Base-by-base conservation (phyloP, 2,888 invertebrate genomes). In the Julus scanicus region DNA sequence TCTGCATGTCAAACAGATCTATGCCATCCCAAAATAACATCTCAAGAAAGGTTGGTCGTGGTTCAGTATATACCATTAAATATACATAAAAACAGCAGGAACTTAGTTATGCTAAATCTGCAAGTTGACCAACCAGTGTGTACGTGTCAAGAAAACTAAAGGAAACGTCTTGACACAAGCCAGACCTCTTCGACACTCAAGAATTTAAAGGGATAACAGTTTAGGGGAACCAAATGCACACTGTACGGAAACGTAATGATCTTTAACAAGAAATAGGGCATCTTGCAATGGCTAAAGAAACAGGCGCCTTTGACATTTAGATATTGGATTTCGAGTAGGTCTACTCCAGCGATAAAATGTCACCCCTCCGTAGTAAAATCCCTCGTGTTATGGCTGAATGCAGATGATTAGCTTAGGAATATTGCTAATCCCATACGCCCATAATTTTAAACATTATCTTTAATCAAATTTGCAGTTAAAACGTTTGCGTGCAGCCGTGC, bases 21-120 rank as follows among this genome's bases (percentile, higher is more conserved):
- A 49, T 48, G 48, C 48, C 13, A 48, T 48, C 48, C 48, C 1
- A 48, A n/a, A 57, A n/a, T 4, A n/a, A n/a, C 17, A n/a, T n/a
- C 3, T 57, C n/a, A 57, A n/a, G n/a, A 17, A 57, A n/a, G n/a
- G 57, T 57, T 4, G 57, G 2, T 53, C 4, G 57, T 1, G n/a
- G 57, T n/a, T n/a, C 2, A 1, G 57, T 8, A 57, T 17, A 53
- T 6, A 53, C 53, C 53, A n/a, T 13, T 13, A 57, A 2, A n/a
- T n/a, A 5, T 8, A 17, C 57, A 57, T 57, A 57, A 57, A 57
- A 57, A 17, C 57, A 57, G 53, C 57, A 8, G 57, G 57, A 57
- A 57, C 57, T 57, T n/a, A 57, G n/a, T 57, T 57, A 57, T 57
- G 57, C 17, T 57, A 57, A 57, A 57, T 57, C 57, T 57, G 57